Base-by-base conservation (phyloP, 1,140 invertebrate genomes). In the Apis cerana region DNA sequence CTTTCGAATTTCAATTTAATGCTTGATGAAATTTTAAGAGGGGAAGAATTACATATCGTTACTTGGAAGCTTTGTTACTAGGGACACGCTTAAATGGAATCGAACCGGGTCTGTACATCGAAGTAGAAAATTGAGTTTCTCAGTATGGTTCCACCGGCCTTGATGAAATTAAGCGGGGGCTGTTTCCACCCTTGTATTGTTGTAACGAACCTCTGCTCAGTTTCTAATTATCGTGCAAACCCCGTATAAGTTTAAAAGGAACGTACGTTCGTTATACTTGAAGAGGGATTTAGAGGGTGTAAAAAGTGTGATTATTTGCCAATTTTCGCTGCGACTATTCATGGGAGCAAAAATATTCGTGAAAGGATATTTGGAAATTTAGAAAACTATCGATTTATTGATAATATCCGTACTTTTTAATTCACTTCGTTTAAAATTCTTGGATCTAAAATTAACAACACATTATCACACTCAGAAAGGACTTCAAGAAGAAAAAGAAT, bases 211-310 rank as follows among this genome's bases (percentile, higher is more conserved):
- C 69, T 56, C 52, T 9, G 23, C 9, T 43, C 33, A 43, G 52
- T 71, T 71, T 71, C 69, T 56, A 71, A 71, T 71, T 71, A 71
- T 56, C 50, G 69, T n/a, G 52, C 43, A 52, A 33, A 56, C 33
- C 52, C 23, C 11, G 68, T 70, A 48, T 19, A 33, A 52, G 69
- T 27, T 56, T 43, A 43, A 11, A 70, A 27, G 15, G 68, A 11
- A 62, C 23, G 23, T 27, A 19, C 65, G 5, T 48, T 50, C 19
- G n/a, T 17, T 17, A 19, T 17, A 10, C 13, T 33, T 65, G 0
- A 65, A 33, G 15, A 19, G 15, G 10, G 64, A 33, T 65, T 65
- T 43, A 19, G 1, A 62, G 64, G 64, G 64, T 21, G 23, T 9
- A 43, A 43, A 65, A 19, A 19, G 58, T n/a, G 58, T n/a, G n/a